Base-by-base conservation (phyloP, 1,140 invertebrate genomes). In the Calosoma granatense region DNA sequence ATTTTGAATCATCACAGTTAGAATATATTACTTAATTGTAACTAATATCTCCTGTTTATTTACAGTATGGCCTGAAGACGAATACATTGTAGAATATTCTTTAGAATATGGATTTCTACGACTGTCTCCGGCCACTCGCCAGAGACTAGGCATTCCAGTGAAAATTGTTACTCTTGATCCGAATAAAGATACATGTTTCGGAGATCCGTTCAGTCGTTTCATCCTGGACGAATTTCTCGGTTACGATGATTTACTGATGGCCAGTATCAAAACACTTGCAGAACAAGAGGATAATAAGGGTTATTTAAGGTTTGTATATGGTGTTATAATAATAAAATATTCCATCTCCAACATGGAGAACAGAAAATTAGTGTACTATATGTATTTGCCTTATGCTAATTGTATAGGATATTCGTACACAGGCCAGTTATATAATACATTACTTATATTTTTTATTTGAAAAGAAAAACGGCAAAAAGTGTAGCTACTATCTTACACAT, bases 21-120 rank as follows among this genome's bases (percentile, higher is more conserved):
- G n/a, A n/a, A n/a, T n/a, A n/a, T n/a, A n/a, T n/a, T n/a, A n/a
- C n/a, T n/a, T n/a, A n/a, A n/a, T n/a, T n/a, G n/a, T n/a, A n/a
- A n/a, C n/a, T n/a, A n/a, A n/a, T n/a, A n/a, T n/a, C n/a, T n/a
- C n/a, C n/a, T n/a, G n/a, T 65, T 64, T 61, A 59, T 57, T 71
- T 76, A 59, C 64, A 83, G 87, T 82, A 55, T 87, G 85, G 85
- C 74, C 81, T 70, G 89, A 94, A 64, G 93, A 97, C 64, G 89
- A 94, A 67, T 98, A 97, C 69, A 97, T 98, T 30, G 87, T 98
- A 2, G 97, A 99, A 72, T 99, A 98, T 79, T 92, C 95, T 1
- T 74, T 98, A 58, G 94, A 98, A 72, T 97, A 98, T 74, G 96
- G 97, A 1, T 94, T 97, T 69, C 75, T 99, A 30, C 80, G 96